Percentiles rank a stretch among this genome's conserved stretches.
These are phyloP conservation scores for Coregonus suidteri DNA, from an alignment of 2,797 vertebrate genomes.

Conservation along the genomic window DNA sequence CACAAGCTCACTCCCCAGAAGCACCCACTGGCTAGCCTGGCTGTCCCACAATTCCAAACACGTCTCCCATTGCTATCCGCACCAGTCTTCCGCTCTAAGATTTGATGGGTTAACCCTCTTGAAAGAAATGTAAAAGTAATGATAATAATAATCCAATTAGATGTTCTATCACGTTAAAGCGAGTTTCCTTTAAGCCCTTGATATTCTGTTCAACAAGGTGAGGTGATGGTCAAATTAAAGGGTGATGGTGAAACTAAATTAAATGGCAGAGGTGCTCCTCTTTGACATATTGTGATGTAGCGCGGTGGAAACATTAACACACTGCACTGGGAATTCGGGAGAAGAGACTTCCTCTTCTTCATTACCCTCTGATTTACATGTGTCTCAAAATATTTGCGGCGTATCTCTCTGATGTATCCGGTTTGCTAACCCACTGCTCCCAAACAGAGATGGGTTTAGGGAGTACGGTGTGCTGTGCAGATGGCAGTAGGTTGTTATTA, in stretches of 20 bases:
- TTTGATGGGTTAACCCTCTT: constrained; percentile 63
- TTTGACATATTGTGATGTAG: neutral
- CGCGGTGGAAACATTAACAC: neutral
- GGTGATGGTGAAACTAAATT: neutral
- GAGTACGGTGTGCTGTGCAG: neutral
- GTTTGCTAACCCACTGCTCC: constrained; percentile 29
- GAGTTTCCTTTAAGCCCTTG: constrained; percentile 19
- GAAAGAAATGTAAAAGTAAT: constrained; percentile 43
- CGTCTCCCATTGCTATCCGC: neutral
- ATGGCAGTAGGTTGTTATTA: constrained; percentile 39
- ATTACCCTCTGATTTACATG: constrained; percentile 57
- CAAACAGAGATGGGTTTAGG: constrained; percentile 21
- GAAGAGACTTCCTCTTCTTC: constrained; percentile 35
- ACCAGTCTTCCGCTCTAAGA: constrained; percentile 16
- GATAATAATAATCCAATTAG: neutral
- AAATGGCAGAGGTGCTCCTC: constrained; percentile 1
- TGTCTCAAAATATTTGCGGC: constrained; percentile 41
- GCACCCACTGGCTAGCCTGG: constrained; percentile 50
- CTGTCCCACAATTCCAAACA: constrained; percentile 27
- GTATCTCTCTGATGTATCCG: constrained; percentile 14
- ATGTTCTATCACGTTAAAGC: constrained; percentile 19
- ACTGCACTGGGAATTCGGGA: constrained; percentile 7
- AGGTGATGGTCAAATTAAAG: neutral
- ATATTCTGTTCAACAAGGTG: constrained; percentile 9
- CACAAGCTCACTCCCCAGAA: constrained; percentile 41